These are phyloP conservation scores for Ramazzottius varieornatus DNA, from an alignment of 2,888 invertebrate genomes.

Conservation along the genomic window DNA sequence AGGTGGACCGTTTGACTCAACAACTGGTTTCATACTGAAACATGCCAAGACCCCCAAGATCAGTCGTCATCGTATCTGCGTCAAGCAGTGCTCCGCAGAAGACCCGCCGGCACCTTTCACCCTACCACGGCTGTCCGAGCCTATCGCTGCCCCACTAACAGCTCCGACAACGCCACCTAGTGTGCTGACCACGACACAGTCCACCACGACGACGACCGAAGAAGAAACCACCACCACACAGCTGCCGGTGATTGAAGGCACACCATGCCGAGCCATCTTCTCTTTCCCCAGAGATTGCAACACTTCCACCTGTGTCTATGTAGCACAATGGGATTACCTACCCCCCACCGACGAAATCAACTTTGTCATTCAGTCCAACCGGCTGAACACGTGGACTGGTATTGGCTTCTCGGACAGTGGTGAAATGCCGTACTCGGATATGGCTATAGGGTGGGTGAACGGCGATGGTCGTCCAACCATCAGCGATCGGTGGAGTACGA, in stretches of 20 bases:
- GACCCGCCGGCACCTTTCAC: background rate
- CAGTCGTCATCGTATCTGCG: background rate
- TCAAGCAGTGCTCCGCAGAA: background rate
- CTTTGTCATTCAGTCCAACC: constrained; percentile 49
- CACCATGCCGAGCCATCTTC: background rate
- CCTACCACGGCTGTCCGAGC: background rate
- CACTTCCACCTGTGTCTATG: background rate
- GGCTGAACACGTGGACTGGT: constrained; percentile 60
- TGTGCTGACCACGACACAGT: background rate
- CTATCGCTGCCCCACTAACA: background rate
- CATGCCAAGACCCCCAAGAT: background rate
- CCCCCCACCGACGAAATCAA: constrained; percentile 41
- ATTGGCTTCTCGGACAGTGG: constrained; percentile 37
- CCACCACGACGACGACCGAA: background rate
- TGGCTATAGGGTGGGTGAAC: background rate
- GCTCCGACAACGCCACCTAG: background rate
- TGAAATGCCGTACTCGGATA: constrained; percentile 1
- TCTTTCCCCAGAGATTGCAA: background rate
- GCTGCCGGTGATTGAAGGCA: background rate
- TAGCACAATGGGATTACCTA: constrained; percentile 32
- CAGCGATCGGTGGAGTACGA: constrained; percentile 33
- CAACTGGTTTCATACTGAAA: background rate
- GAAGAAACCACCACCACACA: background rate
- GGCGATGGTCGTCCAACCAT: background rate
- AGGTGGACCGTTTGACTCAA: background rate